phyloP scores from a whole-genome alignment of 2,888 invertebrate species.

The Cryptosula pallasiana region DNA sequence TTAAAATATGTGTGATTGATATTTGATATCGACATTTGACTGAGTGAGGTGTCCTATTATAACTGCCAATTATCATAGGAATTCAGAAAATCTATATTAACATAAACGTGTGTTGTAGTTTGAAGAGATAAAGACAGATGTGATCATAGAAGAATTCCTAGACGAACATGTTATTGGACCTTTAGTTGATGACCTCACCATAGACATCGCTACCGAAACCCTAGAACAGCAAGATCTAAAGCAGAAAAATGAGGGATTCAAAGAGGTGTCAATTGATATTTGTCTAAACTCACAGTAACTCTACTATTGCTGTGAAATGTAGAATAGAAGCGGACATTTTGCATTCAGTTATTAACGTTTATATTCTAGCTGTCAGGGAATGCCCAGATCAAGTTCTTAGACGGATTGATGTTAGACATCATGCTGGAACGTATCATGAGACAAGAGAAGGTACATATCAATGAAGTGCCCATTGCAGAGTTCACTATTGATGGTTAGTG shows the following conservation, averaged over 20 bases:
- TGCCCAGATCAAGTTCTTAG: background rate
- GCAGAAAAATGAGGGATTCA: conserved; percentile 36
- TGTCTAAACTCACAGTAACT: background rate
- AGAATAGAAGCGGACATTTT: too few species aligned
- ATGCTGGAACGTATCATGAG: conserved; percentile 33
- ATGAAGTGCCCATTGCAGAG: background rate
- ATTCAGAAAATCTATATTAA: too few species aligned
- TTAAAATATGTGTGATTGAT: too few species aligned
- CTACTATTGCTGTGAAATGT: too few species aligned
- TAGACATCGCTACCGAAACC: conserved; percentile 38
- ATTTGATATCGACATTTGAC: too few species aligned
- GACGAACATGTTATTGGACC: conserved; percentile 35
- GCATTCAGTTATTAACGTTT: background rate
- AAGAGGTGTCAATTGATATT: conserved; percentile 32
- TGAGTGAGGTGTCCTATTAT: too few species aligned
- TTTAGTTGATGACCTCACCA: conserved; percentile 36
- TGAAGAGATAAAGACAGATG: conserved; percentile 36
- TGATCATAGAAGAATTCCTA: conserved; percentile 37
- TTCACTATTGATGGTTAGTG: background rate
- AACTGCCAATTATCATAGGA: too few species aligned
- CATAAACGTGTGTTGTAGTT: conserved; percentile 37
- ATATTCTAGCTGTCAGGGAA: background rate
- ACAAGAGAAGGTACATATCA: background rate
- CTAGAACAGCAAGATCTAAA: conserved; percentile 39
- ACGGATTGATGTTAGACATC: conserved; percentile 36